Evolutionary conservation across 2,888 invertebrate genomes (phyloP).

Genomic region (Mycogona germanica): DNA sequence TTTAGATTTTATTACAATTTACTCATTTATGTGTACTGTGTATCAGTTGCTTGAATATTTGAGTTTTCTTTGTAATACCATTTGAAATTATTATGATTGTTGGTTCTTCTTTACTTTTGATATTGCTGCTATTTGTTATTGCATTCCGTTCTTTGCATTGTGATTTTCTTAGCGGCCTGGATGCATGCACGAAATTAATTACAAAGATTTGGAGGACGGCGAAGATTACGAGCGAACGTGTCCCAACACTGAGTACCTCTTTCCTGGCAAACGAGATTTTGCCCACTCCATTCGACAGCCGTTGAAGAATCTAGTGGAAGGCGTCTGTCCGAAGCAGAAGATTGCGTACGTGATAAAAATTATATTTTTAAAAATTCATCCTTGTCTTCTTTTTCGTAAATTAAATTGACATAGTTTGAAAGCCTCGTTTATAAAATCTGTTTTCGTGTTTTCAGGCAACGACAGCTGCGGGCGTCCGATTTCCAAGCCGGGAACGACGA

Average conservation of each 20-base stretch:
- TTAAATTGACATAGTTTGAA: too few species aligned
- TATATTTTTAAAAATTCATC: too few species aligned
- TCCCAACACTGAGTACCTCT: conserved; percentile 69
- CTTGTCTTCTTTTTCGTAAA: too few species aligned
- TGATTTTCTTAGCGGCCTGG: conserved; percentile 13
- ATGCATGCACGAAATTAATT: conserved; percentile 11
- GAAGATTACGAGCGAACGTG: conserved; percentile 48
- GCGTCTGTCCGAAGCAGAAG: conserved; percentile 53
- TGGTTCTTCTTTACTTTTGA: conserved; percentile 15
- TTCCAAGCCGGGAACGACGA: conserved; percentile 66
- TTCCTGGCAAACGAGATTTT: conserved; percentile 43
- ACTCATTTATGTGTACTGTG: not conserved
- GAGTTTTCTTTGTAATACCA: not conserved
- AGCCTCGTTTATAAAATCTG: too few species aligned
- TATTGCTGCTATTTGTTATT: not conserved
- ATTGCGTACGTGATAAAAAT: conserved; percentile 22
- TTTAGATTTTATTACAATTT: not conserved
- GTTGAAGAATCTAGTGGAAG: conserved; percentile 70
- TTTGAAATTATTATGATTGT: not conserved
- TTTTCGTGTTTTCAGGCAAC: conserved; percentile 15
- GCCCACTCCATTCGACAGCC: conserved; percentile 67
- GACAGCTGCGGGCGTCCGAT: conserved; percentile 34
- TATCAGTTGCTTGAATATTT: not conserved
- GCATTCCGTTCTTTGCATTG: not conserved
- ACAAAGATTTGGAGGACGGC: conserved; percentile 30